Evolutionary conservation across 1,140 invertebrate species (phyloP).

Genomic region (Heliothis subflexa): DNA sequence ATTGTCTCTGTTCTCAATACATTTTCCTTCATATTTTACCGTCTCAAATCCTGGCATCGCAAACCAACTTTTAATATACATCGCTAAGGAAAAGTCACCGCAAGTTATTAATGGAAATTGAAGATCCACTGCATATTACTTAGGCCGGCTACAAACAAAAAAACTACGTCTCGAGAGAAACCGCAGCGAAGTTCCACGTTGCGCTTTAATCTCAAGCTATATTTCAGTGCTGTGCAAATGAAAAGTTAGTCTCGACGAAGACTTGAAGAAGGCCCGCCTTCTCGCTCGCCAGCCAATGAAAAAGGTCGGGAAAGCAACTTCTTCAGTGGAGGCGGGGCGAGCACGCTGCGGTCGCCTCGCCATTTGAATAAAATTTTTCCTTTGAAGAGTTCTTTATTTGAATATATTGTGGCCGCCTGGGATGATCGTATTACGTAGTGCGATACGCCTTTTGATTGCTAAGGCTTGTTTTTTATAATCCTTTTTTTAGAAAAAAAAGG

Average conservation of each 20-base stretch:
- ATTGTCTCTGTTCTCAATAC: too few species aligned
- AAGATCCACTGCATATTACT: slow-evolving; percentile 63
- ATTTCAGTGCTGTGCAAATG: slow-evolving; percentile 84
- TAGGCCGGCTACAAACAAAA: slow-evolving; percentile 54
- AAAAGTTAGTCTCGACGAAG: slow-evolving; percentile 81
- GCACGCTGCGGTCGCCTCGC: slow-evolving; percentile 75
- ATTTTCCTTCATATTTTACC: background rate
- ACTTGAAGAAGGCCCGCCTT: slow-evolving; percentile 80
- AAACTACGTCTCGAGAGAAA: slow-evolving; percentile 72
- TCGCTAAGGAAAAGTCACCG: slow-evolving; percentile 21
- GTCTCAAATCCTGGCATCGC: background rate
- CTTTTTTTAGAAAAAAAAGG: background rate
- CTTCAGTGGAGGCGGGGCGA: slow-evolving; percentile 79
- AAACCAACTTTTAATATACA: slow-evolving; percentile 32
- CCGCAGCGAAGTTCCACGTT: slow-evolving; percentile 76
- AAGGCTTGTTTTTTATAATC: slow-evolving; percentile 3
- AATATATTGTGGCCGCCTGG: slow-evolving; percentile 73
- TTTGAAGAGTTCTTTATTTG: slow-evolving; percentile 83
- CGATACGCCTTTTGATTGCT: slow-evolving; percentile 44
- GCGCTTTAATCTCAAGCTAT: slow-evolving; percentile 80
- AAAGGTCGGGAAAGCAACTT: slow-evolving; percentile 80
- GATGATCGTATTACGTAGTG: slow-evolving; percentile 56
- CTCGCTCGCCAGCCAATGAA: slow-evolving; percentile 78
- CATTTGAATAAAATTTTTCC: slow-evolving; percentile 82
- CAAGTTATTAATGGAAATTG: slow-evolving; percentile 59